These are phyloP conservation scores for Branchellion lobata DNA, from an alignment of 2,888 invertebrate genomes.

Conservation along the genomic window DNA sequence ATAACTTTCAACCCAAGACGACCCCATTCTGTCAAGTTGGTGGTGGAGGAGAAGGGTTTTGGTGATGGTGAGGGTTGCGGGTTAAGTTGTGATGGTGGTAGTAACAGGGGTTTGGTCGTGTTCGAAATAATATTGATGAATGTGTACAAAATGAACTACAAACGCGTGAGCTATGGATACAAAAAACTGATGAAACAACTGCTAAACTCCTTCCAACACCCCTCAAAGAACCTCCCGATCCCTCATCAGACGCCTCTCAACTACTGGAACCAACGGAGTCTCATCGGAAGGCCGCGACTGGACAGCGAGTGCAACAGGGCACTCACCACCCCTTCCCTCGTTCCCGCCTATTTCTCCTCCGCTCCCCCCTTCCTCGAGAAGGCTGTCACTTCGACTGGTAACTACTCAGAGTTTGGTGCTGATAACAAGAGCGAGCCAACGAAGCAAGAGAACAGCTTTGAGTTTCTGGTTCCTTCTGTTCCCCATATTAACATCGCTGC, in stretches of 20 bases:
- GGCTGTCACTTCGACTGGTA: background rate
- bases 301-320: background rate
- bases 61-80: too few species aligned
- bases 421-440: background rate
- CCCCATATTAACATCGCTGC: too few species aligned
- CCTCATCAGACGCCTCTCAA: background rate
- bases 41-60: too few species aligned
- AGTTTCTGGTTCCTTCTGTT: too few species aligned
- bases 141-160: too few species aligned
- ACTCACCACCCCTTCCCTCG: background rate
- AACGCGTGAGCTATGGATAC: too few species aligned
- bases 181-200: too few species aligned
- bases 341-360: background rate
- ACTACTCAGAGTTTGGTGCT: background rate
- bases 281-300: background rate
- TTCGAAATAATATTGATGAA: too few species aligned
- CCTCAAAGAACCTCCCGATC: too few species aligned
- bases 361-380: background rate
- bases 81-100: too few species aligned
- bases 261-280: slow-evolving; percentile 3
- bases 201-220: too few species aligned
- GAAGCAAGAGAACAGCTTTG: background rate
- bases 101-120: too few species aligned
- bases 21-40: background rate
- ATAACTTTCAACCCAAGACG: background rate